Evolutionary conservation across 2,888 invertebrate genomes (phyloP), one percentile per base, ranked within the genome.

Genomic region (Netelia inedita): DNA sequence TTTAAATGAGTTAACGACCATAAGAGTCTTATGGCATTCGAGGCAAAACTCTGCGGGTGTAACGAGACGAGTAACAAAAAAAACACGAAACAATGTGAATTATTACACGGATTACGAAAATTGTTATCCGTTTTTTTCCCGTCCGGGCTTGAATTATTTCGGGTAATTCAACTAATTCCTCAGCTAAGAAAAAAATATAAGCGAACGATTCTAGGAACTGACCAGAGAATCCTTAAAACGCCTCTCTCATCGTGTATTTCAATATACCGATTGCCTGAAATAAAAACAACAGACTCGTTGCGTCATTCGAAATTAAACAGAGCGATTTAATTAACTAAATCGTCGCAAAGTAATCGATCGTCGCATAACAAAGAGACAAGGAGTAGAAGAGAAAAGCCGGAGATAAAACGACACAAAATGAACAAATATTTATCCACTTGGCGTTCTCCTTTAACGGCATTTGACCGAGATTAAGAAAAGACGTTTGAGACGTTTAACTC

Each of bases 1-100:
- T 89, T 88, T 85, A 88, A 88, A 89, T 88, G 88, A 89, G 88
- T 89, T 89, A 89, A 88, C 88, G 87, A 88, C 87, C n/a, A 16
- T 74, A n/a, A 53, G 55, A 76, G 71, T 74, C 75, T 84, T 72
- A 81, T 84, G 71, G 75, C 59, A 66, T 72, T 66, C 71, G 57
- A 72, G 68, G 59, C 68, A 83, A 74, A 75, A 59, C 28, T 63
- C 19, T 23, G 46, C 11, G 69, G 63, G 23, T n/a, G 50, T 46
- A 28, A 28, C 46, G n/a, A 16, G 35, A 50, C 3, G n/a, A 21
- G 61, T 53, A 69, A 84, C 72, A 53, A 41, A 79, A 41, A 78
- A 35, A 82, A 84, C 1, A 79, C 55, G 61, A 2, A 43, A 19
- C 10, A 61, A 74, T 21, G 9, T 50, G 74, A 74, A 79, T 85